Evolutionary conservation across 2,113 vertebrate genomes (phyloP), one percentile per base, ranked within the genome.

Genomic region (Hippotragus niger): DNA sequence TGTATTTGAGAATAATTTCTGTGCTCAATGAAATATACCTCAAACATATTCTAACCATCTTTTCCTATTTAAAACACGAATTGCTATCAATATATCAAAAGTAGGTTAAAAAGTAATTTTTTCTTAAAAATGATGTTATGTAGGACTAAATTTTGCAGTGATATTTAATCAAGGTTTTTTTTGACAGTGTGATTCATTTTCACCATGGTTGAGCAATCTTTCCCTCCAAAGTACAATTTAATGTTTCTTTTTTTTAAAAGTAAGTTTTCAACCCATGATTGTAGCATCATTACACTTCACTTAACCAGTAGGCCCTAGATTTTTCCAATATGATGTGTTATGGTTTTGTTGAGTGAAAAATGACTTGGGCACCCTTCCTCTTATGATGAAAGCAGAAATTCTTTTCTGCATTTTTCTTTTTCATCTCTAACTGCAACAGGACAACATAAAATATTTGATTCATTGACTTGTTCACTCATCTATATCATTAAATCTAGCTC

Each of bases 61-160:
- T 95, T 90, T 92, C 43, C 81, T 90, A 95, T 71, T 95, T 97
- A 78, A 95, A 62, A 94, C 88, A 82, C 62, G 29, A 94, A 96
- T 16, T 85, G 64, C n/a, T 93, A 80, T 90, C 33, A 89, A 33
- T 17, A 80, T 71, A 36, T 5, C 74, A 92, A 76, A 76, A 96
- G 57, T 58, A 86, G 14, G 81, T 85, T 95, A 90, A 87, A 91
- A 96, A 36, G 2, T 60, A 62, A 40, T 91, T 93, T 91, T 95
- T 82, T 15, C 31, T 93, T 85, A 92, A 89, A 84, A 47, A 57
- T 91, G 47, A 11, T 53, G 1, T 87, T 55, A 93, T 67, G 19
- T 88, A 43, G 13, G 11, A 58, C 58, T 60, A 31, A n/a, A 78
- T 71, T 94, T 88, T 91, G 36, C 10, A 88, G 43, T 78, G 25